A percentile compares a stretch with the other conserved stretches of the same genome.
These are phyloP conservation scores for Engraulis encrasicolus DNA, from an alignment of 2,113 vertebrate genomes.

Conservation along the genomic window DNA sequence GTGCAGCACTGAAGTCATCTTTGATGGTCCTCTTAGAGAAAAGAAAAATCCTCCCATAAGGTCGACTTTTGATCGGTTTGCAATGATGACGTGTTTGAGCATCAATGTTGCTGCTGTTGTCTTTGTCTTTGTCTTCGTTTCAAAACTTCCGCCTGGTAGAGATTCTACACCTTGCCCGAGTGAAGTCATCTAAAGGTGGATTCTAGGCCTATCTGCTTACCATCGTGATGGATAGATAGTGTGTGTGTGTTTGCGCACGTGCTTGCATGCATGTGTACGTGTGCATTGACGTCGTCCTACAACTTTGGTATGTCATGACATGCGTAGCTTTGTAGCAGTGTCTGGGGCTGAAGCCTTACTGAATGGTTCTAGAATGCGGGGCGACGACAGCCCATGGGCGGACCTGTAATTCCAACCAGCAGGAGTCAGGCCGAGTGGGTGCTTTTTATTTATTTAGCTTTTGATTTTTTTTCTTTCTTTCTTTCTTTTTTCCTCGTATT, in stretches of 20 bases:
- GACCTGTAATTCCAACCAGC: constrained; percentile 12
- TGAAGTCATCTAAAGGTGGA: no score
- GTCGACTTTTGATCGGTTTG: neutral
- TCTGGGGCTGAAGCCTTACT: neutral
- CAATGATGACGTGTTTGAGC: neutral
- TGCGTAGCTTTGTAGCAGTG: neutral
- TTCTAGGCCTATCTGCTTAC: no score
- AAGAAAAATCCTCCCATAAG: neutral
- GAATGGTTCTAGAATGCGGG: neutral
- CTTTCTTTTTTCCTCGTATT: neutral
- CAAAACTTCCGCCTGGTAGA: no score
- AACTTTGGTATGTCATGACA: neutral
- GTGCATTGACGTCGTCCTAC: neutral
- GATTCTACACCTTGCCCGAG: no score
- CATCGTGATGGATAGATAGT: neutral
- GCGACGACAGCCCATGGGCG: neutral
- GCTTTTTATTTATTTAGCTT: neutral
- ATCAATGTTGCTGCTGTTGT: neutral
- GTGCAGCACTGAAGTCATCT: neutral
- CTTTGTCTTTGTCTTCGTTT: no score
- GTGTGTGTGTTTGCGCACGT: no score
- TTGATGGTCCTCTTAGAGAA: neutral
- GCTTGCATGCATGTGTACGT: neutral
- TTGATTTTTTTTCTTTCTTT: no score
- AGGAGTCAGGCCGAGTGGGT: neutral